phyloP scores from a whole-genome alignment of 2,113 vertebrate genomes.

The Chaetops frenatus region DNA sequence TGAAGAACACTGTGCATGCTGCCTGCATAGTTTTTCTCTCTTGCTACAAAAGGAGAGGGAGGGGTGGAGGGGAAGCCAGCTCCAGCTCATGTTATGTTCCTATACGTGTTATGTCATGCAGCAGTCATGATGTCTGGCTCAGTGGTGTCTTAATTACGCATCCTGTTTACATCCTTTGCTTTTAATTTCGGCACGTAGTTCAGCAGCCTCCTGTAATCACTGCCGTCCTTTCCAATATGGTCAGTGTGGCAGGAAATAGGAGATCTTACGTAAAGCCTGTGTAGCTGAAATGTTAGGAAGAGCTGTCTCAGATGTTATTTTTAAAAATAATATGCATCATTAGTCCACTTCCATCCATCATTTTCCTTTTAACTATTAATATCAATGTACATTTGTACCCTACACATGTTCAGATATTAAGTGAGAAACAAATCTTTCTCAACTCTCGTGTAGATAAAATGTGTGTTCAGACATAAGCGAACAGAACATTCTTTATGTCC shows the following conservation, averaged over 20 bases:
- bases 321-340: slow-evolving; percentile 24
- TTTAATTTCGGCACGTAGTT: slow-evolving; percentile 74
- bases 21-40: not conserved
- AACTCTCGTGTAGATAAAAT: slow-evolving; percentile 14
- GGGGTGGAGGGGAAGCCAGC: not conserved
- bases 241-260: slow-evolving; percentile 39
- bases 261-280: slow-evolving; percentile 2
- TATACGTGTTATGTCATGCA: slow-evolving; percentile 61
- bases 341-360: slow-evolving; percentile 16
- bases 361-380: slow-evolving; percentile 24
- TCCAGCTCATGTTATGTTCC: slow-evolving; percentile 10
- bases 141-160: slow-evolving; percentile 77
- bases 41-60: slow-evolving; percentile 15
- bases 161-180: slow-evolving; percentile 85
- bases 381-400: slow-evolving; percentile 10
- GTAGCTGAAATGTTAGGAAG: slow-evolving; percentile 22
- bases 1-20: not conserved
- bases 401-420: not conserved
- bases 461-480: not conserved
- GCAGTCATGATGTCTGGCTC: slow-evolving; percentile 73
- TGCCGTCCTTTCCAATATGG: slow-evolving; percentile 14
- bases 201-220: slow-evolving; percentile 48
- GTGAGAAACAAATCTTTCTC: slow-evolving; percentile 20
- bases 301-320: slow-evolving; percentile 42
- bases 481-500: slow-evolving; percentile 3